Conservation (phyloP, 1,140 invertebrate genomes). For the Bacillus rossius region DNA sequence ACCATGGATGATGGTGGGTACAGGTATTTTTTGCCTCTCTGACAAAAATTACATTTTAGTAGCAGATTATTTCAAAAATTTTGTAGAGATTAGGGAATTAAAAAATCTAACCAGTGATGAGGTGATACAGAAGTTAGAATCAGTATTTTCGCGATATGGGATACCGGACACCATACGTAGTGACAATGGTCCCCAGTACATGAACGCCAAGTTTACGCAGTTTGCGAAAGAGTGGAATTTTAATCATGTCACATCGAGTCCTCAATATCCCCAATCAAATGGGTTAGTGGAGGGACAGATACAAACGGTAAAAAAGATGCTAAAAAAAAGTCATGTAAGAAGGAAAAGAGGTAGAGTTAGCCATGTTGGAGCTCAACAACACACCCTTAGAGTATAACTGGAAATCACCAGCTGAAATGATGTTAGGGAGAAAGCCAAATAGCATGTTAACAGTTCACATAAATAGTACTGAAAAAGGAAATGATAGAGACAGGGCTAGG, state of each 20-base stretch:
- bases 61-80: constrained; percentile 26
- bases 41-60: constrained; percentile 18
- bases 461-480: constrained; percentile 4
- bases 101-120: not conserved
- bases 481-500: not conserved
- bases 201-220: constrained; percentile 26
- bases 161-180: constrained; percentile 13
- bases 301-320: constrained; percentile 29
- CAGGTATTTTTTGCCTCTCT: constrained; percentile 4
- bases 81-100: constrained; percentile 15
- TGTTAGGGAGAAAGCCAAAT: constrained; percentile 15
- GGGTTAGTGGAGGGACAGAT: constrained; percentile 34
- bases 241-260: constrained; percentile 35
- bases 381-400: constrained; percentile 5
- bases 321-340: constrained; percentile 30
- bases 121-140: constrained; percentile 18
- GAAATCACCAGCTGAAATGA: constrained; percentile 18
- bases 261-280: constrained; percentile 35
- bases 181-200: constrained; percentile 18
- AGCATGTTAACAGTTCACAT: constrained; percentile 17
- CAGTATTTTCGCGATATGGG: constrained; percentile 17
- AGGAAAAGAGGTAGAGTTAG: constrained; percentile 20
- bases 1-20: constrained; percentile 23
- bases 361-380: constrained; percentile 16
- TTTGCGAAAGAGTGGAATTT: constrained; percentile 39